Percentiles rank a stretch among this genome's conserved stretches.
These are phyloP conservation scores for Papilio elwesi DNA, from an alignment of 2,888 invertebrate species.

Conservation along the genomic window DNA sequence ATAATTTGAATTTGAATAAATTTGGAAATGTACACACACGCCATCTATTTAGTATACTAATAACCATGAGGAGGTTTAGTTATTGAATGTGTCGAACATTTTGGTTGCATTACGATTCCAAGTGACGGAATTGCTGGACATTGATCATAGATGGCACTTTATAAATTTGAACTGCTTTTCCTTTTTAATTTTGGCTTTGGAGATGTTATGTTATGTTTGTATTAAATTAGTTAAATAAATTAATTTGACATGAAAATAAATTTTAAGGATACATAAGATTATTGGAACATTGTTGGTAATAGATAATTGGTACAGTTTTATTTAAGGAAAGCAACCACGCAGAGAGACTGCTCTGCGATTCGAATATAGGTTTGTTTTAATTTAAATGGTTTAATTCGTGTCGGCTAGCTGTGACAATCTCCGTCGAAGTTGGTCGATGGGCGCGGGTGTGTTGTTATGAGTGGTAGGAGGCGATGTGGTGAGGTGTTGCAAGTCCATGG, in stretches of 20 bases:
- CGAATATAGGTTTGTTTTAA: too few species aligned
- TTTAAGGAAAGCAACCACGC: neutral
- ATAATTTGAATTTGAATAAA: neutral
- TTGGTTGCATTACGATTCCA: neutral
- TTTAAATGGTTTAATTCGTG: conserved; percentile 37
- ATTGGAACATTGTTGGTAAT: neutral
- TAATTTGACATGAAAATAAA: neutral
- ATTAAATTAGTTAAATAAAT: too few species aligned
- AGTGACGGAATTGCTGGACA: neutral
- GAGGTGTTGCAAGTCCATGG: conserved; percentile 61
- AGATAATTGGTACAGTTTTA: neutral
- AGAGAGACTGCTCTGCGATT: too few species aligned
- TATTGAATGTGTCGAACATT: neutral
- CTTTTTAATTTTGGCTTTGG: too few species aligned
- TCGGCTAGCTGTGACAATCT: conserved; percentile 69
- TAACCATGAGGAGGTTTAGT: neutral
- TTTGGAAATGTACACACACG: neutral
- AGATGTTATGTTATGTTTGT: too few species aligned
- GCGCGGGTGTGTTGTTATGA: conserved; percentile 54
- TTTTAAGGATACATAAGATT: neutral
- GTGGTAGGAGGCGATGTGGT: conserved; percentile 44
- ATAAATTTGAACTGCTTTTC: too few species aligned
- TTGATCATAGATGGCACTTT: neutral
- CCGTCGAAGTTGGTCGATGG: conserved; percentile 66
- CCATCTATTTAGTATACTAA: neutral